These are phyloP conservation scores for Labeo catla DNA, from an alignment of 2,113 vertebrate genomes.

Conservation along the genomic window DNA sequence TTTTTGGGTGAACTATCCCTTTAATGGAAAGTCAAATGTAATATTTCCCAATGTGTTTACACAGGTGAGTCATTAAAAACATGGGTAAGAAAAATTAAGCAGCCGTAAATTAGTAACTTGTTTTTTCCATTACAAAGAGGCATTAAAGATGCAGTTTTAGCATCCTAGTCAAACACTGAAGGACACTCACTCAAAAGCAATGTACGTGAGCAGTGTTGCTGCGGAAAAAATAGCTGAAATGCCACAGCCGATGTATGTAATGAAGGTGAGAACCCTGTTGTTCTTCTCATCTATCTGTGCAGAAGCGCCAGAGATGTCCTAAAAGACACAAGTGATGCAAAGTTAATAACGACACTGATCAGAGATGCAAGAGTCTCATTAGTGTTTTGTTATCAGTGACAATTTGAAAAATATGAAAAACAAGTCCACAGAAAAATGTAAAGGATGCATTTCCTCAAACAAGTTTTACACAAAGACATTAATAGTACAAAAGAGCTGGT, in stretches of 20 bases:
- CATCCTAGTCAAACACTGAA: neutral
- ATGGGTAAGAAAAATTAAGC: neutral
- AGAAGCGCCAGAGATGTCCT: constrained; percentile 85
- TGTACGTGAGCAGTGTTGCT: constrained; percentile 91
- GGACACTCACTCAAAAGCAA: constrained; percentile 93
- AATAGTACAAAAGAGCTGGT: neutral
- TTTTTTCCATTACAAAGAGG: neutral
- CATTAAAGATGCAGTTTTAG: neutral
- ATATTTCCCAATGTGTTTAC: neutral
- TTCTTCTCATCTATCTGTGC: constrained; percentile 76
- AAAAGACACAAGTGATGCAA: neutral
- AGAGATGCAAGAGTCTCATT: neutral
- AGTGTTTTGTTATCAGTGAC: neutral
- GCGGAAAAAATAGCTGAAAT: constrained; percentile 94
- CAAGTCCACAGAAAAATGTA: neutral
- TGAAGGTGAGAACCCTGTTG: constrained; percentile 86
- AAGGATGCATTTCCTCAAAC: neutral
- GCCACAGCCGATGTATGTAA: constrained; percentile 93
- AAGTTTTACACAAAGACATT: neutral
- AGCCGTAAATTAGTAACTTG: neutral
- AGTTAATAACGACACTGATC: neutral
- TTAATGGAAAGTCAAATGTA: neutral
- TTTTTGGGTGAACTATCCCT: too few species aligned
- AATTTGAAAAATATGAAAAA: neutral
- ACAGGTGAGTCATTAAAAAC: neutral